Evolutionary conservation across 2,888 invertebrate species (phyloP), one percentile per base, ranked within the genome.

Genomic region (Oxycera nigricornis): DNA sequence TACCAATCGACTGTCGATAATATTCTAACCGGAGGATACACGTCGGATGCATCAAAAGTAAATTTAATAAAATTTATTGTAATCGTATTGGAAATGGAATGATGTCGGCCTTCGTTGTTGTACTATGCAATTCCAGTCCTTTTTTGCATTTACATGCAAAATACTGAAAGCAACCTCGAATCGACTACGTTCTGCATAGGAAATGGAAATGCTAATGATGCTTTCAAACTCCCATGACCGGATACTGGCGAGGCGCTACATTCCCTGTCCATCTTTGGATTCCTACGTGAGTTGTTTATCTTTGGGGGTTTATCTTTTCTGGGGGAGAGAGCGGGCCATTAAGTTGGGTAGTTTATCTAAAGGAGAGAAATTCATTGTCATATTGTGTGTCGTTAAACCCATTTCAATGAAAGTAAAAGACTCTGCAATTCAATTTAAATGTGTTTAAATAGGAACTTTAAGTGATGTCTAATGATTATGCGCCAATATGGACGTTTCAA

Each of bases 201-300:
- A 70, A 70, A 70, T 52, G 70, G 22, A 31, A 55, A 70, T 70
- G 70, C 70, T 70, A 70, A 70, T 70, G 70, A 70, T 70, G 70
- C 70, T 55, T 52, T 55, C 70, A 22, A 65, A 65, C 39, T 39
- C 70, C n/a, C 52, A 30, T 55, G 70, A 70, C 70, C 70, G 70
- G 70, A 70, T 70, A 70, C 52, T 30, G 55, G 20, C 52, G 31
- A 70, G 70, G 65, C 65, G 65, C 65, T 65, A 41, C 65, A 61
- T 17, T 22, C 65, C 11, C 65, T 41, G 22, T 24, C 41, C 7
- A 41, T 65, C 22, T 65, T 24, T 39, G 20, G 28, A 41, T 9
- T 24, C 24, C 22, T 65, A 65, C 65, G 65, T 65, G 65, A 41
- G 65, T 30, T 65, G 9, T 6, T 59, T 28, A 59, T 59, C n/a